Evolutionary conservation across 2,797 vertebrate species (phyloP).

Genomic region (Basileuterus tristriatus): DNA sequence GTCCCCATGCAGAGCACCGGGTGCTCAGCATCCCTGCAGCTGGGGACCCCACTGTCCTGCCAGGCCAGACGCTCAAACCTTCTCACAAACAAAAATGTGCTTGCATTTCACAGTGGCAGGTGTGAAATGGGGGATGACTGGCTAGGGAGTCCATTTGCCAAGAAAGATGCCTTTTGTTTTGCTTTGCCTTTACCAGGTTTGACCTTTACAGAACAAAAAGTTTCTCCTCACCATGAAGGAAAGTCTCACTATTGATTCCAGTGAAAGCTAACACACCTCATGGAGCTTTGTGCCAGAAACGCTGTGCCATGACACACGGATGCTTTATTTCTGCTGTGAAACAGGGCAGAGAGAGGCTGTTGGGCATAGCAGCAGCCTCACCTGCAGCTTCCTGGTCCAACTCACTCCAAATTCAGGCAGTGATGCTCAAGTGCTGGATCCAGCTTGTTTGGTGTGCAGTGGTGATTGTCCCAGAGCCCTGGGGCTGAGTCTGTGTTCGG

Average conservation of each 20-base stretch:
- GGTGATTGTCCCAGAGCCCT: background rate
- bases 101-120: background rate
- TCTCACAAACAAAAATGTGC: background rate
- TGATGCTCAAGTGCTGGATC: background rate
- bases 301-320: background rate
- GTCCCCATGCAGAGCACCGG: background rate
- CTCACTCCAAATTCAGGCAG: background rate
- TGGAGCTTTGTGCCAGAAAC: background rate
- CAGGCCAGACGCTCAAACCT: background rate
- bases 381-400: background rate
- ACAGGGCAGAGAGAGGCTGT: background rate
- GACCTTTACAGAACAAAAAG: constrained; percentile 1
- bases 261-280: background rate
- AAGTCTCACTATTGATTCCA: background rate
- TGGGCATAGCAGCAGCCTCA: background rate
- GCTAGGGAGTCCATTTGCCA: background rate
- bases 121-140: background rate
- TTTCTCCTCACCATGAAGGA: background rate
- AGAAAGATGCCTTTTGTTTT: background rate
- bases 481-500: background rate
- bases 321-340: background rate
- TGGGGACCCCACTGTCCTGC: background rate
- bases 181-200: background rate
- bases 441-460: background rate
- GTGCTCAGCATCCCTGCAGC: background rate